Percentiles rank a stretch among this genome's conserved stretches.
Conservation (phyloP, 1,140 invertebrate species). For the Berghia stephanieae region DNA sequence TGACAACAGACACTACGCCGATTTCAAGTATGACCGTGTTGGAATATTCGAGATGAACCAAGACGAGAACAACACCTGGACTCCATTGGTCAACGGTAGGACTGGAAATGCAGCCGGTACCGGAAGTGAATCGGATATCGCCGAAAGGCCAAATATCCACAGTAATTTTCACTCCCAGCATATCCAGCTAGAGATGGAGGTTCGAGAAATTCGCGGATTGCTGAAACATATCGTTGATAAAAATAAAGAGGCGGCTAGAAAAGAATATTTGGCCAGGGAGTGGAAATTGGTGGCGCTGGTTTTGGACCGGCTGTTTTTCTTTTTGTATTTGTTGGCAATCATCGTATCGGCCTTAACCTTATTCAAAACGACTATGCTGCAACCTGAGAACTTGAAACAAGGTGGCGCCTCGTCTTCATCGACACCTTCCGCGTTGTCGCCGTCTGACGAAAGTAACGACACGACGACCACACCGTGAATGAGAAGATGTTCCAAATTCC, state of each 20-base stretch:
- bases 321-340: constrained; percentile 60
- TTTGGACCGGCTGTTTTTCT: constrained; percentile 66
- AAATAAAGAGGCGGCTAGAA: constrained; percentile 48
- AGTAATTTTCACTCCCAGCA: constrained; percentile 13
- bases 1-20: constrained; percentile 42
- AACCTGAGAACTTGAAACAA: constrained; percentile 1
- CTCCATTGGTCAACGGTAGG: too few relatives aligned
- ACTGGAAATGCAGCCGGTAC: too few relatives aligned
- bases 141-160: not conserved
- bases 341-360: constrained; percentile 49
- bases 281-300: constrained; percentile 66
- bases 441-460: not conserved
- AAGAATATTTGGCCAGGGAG: constrained; percentile 56
- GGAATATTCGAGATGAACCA: not conserved
- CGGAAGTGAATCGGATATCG: not conserved
- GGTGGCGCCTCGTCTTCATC: not conserved
- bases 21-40: constrained; percentile 44
- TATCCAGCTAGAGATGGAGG: constrained; percentile 45
- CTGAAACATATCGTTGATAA: constrained; percentile 54
- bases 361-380: not conserved
- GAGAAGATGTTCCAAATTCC: not conserved
- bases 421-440: not conserved
- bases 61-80: too few relatives aligned
- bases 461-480: not conserved
- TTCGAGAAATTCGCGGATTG: constrained; percentile 51